Base-by-base conservation (phyloP, 53 echinoderm and acorn worm genomes). In the Paracentrotus lividus region DNA sequence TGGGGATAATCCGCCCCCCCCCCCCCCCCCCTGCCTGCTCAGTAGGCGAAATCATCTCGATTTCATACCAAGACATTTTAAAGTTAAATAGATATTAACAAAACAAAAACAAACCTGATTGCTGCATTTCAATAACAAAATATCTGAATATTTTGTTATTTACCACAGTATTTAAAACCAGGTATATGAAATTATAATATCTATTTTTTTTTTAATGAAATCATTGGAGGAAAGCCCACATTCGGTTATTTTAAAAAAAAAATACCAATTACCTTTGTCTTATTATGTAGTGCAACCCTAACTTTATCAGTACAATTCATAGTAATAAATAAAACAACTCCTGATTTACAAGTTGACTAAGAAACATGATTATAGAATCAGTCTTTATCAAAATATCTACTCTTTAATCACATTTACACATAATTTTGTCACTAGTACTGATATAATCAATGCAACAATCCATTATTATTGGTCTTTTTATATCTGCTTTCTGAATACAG, bases 351-450 rank as follows among this genome's bases (percentile, higher is more conserved):
- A n/a, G n/a, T n/a, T n/a, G n/a, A n/a, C n/a, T n/a, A n/a, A n/a
- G n/a, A n/a, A n/a, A n/a, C n/a, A n/a, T n/a, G n/a, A n/a, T n/a
- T n/a, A n/a, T n/a, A n/a, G n/a, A n/a, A n/a, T n/a, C n/a, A n/a
- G n/a, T n/a, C 21, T 72, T 72, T 72, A 38, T 72, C 36, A 38
- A 72, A 72, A 72, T 72, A 72, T 72, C 38, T 40, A 14, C 3
- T 20, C 40, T 40, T 72, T 21, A 14, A 72, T 72, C 16, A 40
- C n/a, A 31, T 72, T 40, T 4, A 72, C 21, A 72, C 72, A 72
- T 38, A 72, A 20, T 72, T 9, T 38, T 72, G 72, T 72, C 40
- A 40, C 72, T 72, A 72, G 72, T 72, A 72, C 72, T 72, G 72
- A 72, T 72, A 36, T 15, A 3, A 40, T 72, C 72, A 72, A 72